These are phyloP conservation scores for Drosophila dives DNA, from an alignment of 2,888 invertebrate genomes.

Conservation along the genomic window DNA sequence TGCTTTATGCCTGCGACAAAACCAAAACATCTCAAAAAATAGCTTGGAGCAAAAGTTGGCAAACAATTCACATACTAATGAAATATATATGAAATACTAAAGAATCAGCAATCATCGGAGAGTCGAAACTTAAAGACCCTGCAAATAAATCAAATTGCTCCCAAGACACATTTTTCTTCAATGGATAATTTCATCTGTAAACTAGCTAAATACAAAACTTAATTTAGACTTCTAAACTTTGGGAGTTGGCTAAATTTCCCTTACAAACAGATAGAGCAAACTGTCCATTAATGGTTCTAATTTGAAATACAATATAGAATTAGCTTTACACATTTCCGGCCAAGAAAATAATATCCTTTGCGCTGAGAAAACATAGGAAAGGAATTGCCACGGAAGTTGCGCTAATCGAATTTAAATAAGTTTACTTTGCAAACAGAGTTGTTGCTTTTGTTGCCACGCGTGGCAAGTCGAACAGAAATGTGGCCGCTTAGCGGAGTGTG, in stretches of 20 bases:
- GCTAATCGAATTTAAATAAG: slow-evolving; percentile 80
- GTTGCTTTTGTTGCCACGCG: slow-evolving; percentile 44
- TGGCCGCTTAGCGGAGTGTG: slow-evolving; percentile 35
- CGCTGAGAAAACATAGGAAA: neutral
- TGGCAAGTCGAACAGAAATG: slow-evolving; percentile 59
- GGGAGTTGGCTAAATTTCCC: neutral
- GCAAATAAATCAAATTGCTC: slow-evolving; percentile 1
- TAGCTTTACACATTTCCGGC: neutral
- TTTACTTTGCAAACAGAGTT: slow-evolving; percentile 75
- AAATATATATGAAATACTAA: slow-evolving; percentile 9
- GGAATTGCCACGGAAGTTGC: slow-evolving; percentile 61
- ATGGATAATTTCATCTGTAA: neutral
- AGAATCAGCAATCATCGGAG: neutral
- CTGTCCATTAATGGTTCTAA: neutral
- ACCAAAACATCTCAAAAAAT: slow-evolving; percentile 33
- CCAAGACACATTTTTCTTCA: neutral
- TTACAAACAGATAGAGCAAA: neutral
- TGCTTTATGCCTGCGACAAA: slow-evolving; percentile 31
- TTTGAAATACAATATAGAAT: neutral
- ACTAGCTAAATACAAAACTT: neutral
- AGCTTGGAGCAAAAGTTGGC: slow-evolving; percentile 10
- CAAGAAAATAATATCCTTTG: slow-evolving; percentile 2
- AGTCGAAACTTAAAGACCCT: slow-evolving; percentile 24
- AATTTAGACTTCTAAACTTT: neutral
- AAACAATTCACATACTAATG: slow-evolving; percentile 44